Evolutionary conservation across 2,888 invertebrate genomes (phyloP), one percentile per base, ranked within the genome.

Genomic region (Drosophila glabriapex): DNA sequence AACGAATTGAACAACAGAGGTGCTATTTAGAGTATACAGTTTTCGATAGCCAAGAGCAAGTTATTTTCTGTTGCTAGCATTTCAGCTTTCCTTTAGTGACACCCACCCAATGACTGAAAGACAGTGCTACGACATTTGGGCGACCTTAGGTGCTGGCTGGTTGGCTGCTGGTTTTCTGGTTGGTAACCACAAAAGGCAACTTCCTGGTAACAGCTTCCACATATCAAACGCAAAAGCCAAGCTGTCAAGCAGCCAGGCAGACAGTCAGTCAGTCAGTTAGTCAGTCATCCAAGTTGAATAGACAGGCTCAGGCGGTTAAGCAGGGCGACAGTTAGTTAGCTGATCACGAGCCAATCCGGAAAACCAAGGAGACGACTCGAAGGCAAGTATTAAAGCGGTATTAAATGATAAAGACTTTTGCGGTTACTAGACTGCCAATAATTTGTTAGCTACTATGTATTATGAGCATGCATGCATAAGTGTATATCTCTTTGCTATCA

Each of bases 371-470:
- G 79, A 67, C 67, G 68, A 68, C 50, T 41, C 49, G 22, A 54
- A 53, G 69, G 49, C 74, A 59, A 58, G 43, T 46, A 61, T 69
- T 49, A 61, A 79, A 80, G 72, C 76, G 64, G 80, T 64, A 63
- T 62, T 56, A 46, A 46, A 25, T 73, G 86, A 83, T 88, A 77
- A 83, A 88, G 85, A 73, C 85, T 89, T 89, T 75, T 88, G 85
- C 89, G 89, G 85, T 90, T 88, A 87, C 80, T 89, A 80, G 78
- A 66, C 73, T 80, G 86, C 60, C 82, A 72, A 85, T 83, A 88
- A 90, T 88, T 88, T 85, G 78, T 90, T 61, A 58, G 41, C 59
- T 53, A 63, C 35, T 68, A 78, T 68, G 62, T 78, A 80, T 68
- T 71, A 61, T 71, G 62, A 59, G 41, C 61, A 69, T 63, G 41